Percentiles rank a stretch among this genome's conserved stretches.
Evolutionary conservation across 2,113 vertebrate genomes (phyloP).

Genomic region (Meleagris gallopavo): DNA sequence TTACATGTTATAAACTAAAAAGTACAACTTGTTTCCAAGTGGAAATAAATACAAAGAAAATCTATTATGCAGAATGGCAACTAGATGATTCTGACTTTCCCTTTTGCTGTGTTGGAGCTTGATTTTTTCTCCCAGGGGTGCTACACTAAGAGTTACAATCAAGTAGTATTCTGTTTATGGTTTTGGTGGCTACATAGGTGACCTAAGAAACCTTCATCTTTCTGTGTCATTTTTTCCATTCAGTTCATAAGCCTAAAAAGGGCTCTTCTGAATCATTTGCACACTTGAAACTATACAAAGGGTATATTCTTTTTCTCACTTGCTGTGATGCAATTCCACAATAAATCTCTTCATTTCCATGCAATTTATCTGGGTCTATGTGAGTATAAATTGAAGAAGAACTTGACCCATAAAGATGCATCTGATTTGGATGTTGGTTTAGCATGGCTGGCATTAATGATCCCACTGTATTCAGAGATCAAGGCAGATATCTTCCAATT

Average conservation of each 20-base stretch:
- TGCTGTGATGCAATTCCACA: background rate
- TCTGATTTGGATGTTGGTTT: background rate
- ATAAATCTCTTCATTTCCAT: background rate
- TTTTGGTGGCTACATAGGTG: background rate
- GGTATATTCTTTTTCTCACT: background rate
- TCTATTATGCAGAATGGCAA: background rate
- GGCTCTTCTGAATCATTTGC: background rate
- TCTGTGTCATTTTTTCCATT: background rate
- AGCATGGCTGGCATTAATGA: background rate
- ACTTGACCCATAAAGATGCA: background rate
- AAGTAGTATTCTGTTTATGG: background rate
- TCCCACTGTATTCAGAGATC: background rate
- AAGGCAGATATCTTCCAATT: background rate
- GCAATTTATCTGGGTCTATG: background rate
- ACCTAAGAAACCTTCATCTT: background rate
- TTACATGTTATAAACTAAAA: background rate
- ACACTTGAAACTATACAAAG: background rate
- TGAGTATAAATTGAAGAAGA: background rate
- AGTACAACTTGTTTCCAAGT: constrained; percentile 15
- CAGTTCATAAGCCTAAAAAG: background rate
- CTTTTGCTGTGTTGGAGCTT: background rate
- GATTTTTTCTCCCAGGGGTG: background rate
- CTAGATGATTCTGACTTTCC: background rate
- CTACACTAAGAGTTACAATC: background rate
- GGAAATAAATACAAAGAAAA: constrained; percentile 16